phyloP scores from a whole-genome alignment of 2,797 vertebrate species.

The Xenopus petersii region DNA sequence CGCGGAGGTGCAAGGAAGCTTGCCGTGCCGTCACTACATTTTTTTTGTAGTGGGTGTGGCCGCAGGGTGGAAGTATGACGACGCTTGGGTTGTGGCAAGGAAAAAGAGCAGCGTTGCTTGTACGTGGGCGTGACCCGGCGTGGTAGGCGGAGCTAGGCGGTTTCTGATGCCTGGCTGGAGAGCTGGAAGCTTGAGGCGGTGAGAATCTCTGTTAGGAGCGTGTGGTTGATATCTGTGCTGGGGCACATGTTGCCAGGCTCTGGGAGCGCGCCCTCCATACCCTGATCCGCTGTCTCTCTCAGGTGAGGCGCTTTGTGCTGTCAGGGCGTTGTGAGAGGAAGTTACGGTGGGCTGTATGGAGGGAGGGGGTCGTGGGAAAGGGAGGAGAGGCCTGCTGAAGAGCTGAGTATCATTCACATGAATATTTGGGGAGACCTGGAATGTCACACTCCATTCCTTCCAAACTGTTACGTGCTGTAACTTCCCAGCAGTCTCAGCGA shows the following conservation, averaged over 20 bases:
- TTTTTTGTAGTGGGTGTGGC: too few species aligned
- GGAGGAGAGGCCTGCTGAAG: not conserved
- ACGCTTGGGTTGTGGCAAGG: too few species aligned
- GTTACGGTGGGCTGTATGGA: too few species aligned
- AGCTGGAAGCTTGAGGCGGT: conserved; percentile 19
- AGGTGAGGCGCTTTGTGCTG: conserved; percentile 4
- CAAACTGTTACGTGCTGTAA: too few species aligned
- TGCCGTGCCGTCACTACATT: too few species aligned
- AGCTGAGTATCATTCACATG: not conserved
- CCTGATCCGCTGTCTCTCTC: not conserved
- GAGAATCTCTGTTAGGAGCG: not conserved
- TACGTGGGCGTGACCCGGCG: not conserved
- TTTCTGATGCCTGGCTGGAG: conserved; percentile 29
- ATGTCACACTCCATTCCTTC: too few species aligned
- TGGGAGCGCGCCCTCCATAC: not conserved
- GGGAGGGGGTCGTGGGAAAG: not conserved
- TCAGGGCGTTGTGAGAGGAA: not conserved
- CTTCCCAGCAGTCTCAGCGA: too few species aligned
- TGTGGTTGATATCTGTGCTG: not conserved
- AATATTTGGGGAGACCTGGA: too few species aligned
- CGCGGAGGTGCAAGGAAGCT: too few species aligned
- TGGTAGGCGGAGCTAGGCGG: conserved; percentile 11
- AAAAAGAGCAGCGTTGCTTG: too few species aligned
- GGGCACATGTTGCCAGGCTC: not conserved
- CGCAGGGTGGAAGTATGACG: too few species aligned